A percentile compares a stretch with the other conserved stretches of the same genome.
These are phyloP conservation scores for Indri indri DNA, from an alignment of 2,113 vertebrate species.

Conservation along the genomic window DNA sequence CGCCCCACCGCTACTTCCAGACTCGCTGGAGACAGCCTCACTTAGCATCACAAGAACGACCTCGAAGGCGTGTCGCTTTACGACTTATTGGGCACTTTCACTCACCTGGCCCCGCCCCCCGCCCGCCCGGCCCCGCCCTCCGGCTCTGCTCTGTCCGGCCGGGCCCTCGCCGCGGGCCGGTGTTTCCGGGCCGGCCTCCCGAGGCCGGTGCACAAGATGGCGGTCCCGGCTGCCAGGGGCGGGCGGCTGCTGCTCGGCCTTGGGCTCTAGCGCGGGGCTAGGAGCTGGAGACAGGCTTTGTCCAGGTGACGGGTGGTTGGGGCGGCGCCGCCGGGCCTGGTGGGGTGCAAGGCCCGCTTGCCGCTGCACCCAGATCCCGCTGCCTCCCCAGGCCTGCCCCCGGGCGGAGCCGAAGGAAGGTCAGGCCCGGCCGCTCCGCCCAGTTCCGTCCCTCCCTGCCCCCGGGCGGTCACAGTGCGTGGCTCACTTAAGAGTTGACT, in stretches of 20 bases:
- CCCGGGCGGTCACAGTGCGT: background rate
- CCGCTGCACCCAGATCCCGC: too few relatives aligned
- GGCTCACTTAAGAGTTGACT: background rate
- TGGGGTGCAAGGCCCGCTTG: background rate
- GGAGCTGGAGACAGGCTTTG: background rate
- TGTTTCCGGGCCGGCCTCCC: conserved; percentile 20
- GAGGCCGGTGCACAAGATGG: conserved; percentile 69
- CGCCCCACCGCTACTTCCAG: background rate
- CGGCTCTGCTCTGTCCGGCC: background rate
- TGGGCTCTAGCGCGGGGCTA: background rate
- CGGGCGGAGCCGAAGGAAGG: conserved; percentile 33
- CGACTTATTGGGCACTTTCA: too few relatives aligned
- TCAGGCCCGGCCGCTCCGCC: conserved; percentile 3
- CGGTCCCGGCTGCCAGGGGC: accelerated
- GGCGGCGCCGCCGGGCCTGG: background rate
- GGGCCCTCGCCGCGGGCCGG: accelerated
- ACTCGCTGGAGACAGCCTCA: too few relatives aligned
- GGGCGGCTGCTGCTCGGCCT: accelerated
- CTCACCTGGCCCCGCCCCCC: background rate
- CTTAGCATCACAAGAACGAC: too few relatives aligned
- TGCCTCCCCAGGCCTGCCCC: background rate
- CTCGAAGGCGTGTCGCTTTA: too few relatives aligned
- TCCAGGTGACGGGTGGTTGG: background rate
- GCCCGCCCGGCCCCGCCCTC: background rate
- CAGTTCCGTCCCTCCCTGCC: background rate